Evolutionary conservation across 1,140 invertebrate species (phyloP).

Genomic region (Kradibia gibbosae): DNA sequence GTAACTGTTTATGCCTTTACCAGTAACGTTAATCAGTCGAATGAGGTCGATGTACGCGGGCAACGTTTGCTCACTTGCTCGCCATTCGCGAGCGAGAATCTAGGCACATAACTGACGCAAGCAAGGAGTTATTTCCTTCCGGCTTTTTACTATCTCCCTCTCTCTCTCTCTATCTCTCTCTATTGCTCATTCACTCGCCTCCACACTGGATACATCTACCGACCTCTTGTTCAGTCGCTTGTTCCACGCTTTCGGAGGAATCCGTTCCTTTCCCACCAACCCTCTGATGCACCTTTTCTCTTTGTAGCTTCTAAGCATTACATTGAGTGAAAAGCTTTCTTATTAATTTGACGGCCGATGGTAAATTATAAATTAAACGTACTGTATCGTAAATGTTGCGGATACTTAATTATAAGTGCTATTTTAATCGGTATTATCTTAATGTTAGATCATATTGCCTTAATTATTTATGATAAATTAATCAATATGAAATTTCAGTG

Average conservation of each 20-base stretch:
- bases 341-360: conserved; percentile 8
- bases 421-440: conserved; percentile 5
- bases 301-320: conserved; percentile 7
- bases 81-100: conserved; percentile 30
- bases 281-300: background rate
- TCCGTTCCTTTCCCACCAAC: background rate
- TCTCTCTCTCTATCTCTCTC: background rate
- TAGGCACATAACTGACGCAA: conserved; percentile 42
- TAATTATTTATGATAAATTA: conserved; percentile 22
- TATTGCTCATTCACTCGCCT: background rate
- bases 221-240: background rate
- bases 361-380: conserved; percentile 24
- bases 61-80: background rate
- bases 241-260: too few relatives aligned
- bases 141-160: background rate
- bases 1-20: background rate
- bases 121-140: conserved; percentile 29
- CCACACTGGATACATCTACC: background rate
- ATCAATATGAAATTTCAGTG: conserved; percentile 2
- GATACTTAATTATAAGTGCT: conserved; percentile 1
- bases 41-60: conserved; percentile 38
- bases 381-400: conserved; percentile 7
- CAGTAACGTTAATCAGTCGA: conserved; percentile 39
- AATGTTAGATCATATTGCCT: conserved; percentile 4
- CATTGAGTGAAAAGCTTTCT: conserved; percentile 16